phyloP scores from a whole-genome alignment of 1,140 invertebrate species.

The Lineus longissimus region DNA sequence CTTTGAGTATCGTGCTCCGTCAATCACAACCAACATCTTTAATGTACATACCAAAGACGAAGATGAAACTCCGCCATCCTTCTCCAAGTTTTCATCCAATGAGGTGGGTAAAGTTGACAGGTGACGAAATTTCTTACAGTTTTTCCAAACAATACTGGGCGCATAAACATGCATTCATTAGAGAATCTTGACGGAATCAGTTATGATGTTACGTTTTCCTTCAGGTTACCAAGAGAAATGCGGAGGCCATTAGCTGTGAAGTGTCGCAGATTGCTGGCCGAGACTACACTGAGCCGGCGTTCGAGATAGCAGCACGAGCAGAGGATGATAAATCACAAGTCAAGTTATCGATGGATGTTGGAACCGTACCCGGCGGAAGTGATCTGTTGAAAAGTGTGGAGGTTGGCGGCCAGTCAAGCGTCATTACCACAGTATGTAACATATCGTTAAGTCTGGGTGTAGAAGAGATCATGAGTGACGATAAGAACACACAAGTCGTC shows the following conservation, averaged over 20 bases:
- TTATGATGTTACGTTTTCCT: no score
- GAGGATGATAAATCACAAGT: slow-evolving; percentile 29
- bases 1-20: slow-evolving; percentile 27
- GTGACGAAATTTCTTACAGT: no score
- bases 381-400: slow-evolving; percentile 21
- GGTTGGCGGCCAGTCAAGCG: slow-evolving; percentile 25
- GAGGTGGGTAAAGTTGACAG: no score
- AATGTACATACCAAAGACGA: slow-evolving; percentile 24
- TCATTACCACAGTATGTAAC: slow-evolving; percentile 15
- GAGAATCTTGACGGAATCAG: no score
- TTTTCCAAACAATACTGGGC: no score
- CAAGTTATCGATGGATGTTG: slow-evolving; percentile 19
- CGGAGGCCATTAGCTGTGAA: slow-evolving; percentile 7
- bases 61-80: slow-evolving; percentile 29
- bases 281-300: slow-evolving; percentile 27
- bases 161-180: no score
- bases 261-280: slow-evolving; percentile 20
- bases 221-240: no score
- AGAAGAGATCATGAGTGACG: no score
- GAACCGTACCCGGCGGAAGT: slow-evolving; percentile 23
- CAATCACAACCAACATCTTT: slow-evolving; percentile 29
- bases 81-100: slow-evolving; percentile 3
- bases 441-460: no score
- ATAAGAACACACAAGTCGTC: no score
- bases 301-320: slow-evolving; percentile 21